Percentiles rank a stretch among this genome's conserved stretches.
These are phyloP conservation scores for Amphipoea lucens DNA, from an alignment of 2,888 invertebrate species.

Conservation along the genomic window DNA sequence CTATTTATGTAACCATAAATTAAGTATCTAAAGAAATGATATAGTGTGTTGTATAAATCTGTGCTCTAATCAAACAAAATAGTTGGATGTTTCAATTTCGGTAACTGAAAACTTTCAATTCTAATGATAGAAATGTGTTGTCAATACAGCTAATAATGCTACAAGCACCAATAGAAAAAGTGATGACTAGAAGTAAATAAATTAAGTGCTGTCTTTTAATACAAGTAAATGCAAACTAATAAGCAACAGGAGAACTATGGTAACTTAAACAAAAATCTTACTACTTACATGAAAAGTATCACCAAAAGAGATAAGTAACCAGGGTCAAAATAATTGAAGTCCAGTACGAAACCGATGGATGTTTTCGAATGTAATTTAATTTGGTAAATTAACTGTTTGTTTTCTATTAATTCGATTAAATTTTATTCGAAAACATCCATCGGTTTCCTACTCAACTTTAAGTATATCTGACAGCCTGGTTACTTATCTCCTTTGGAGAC, in stretches of 20 bases:
- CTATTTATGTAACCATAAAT: not conserved
- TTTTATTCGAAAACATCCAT: not conserved
- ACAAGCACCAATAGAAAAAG: conserved; percentile 10
- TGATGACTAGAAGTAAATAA: conserved; percentile 54
- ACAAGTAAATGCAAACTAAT: conserved; percentile 13
- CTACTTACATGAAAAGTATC: not conserved
- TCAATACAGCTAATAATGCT: not conserved
- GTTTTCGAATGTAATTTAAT: not conserved
- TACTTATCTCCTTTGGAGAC: not conserved
- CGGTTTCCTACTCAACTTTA: not conserved
- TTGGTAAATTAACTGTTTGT: no score
- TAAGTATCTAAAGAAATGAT: not conserved
- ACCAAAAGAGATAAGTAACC: not conserved
- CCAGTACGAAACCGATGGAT: no score
- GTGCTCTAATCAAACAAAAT: not conserved
- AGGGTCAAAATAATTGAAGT: not conserved
- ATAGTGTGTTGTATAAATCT: not conserved
- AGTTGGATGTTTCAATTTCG: not conserved
- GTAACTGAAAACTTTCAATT: not conserved
- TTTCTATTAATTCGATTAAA: no score
- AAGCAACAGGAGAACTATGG: not conserved
- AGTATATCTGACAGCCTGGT: not conserved
- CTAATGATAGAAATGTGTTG: not conserved
- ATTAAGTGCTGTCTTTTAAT: conserved; percentile 16
- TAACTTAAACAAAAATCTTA: not conserved